Percentiles rank a stretch among this genome's conserved stretches.
phyloP scores from a whole-genome alignment of 1,140 invertebrate genomes.

The Heliothis virescens region DNA sequence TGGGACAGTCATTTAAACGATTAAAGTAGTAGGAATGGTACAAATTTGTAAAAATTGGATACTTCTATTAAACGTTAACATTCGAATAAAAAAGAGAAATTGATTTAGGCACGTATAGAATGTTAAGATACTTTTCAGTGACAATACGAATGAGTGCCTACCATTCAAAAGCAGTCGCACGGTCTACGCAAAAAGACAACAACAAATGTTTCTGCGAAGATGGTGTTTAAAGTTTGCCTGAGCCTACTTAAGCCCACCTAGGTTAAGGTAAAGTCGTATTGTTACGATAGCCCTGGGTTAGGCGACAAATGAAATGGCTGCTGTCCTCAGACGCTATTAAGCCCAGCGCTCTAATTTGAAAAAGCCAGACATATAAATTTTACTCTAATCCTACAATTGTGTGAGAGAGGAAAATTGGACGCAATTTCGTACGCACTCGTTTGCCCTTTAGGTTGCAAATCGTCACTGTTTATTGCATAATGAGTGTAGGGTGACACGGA shows the following conservation, averaged over 20 bases:
- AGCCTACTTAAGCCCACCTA: slow-evolving; percentile 41
- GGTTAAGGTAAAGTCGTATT: slow-evolving; percentile 44
- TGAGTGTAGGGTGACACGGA: slow-evolving; percentile 63
- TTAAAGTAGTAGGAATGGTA: no score
- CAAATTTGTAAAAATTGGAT: no score
- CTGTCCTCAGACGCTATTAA: slow-evolving; percentile 75
- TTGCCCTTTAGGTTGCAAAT: slow-evolving; percentile 73
- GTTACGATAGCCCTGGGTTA: slow-evolving; percentile 50
- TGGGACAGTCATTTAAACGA: no score
- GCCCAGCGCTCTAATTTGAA: slow-evolving; percentile 79
- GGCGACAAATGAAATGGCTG: slow-evolving; percentile 55
- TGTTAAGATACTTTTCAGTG: not conserved
- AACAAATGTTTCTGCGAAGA: slow-evolving; percentile 28
- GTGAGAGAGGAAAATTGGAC: slow-evolving; percentile 77
- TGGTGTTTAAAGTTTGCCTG: slow-evolving; percentile 36
- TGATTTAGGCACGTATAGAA: not conserved
- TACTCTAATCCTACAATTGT: slow-evolving; percentile 80
- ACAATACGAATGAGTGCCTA: slow-evolving; percentile 16
- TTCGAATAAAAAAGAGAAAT: not conserved
- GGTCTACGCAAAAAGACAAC: slow-evolving; percentile 19
- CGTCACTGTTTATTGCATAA: slow-evolving; percentile 68
- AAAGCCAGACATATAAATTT: slow-evolving; percentile 85
- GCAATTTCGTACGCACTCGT: slow-evolving; percentile 76
- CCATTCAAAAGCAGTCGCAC: slow-evolving; percentile 18
- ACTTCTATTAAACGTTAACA: not conserved